phyloP scores from a whole-genome alignment of 2,888 invertebrate genomes.

The Leptinotarsa tumamoca region DNA sequence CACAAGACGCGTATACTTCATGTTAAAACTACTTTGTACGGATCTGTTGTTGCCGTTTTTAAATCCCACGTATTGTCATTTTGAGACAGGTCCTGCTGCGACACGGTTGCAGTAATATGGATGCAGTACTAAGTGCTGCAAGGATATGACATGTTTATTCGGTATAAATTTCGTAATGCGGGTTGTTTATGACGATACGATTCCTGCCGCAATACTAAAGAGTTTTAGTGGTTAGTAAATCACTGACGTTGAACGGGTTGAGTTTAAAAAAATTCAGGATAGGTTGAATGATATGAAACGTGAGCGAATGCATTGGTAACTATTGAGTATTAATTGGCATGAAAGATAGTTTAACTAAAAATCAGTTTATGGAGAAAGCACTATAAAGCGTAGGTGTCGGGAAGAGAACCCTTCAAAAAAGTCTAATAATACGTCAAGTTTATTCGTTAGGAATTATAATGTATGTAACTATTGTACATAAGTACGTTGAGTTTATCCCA shows the following conservation, averaged over 20 bases:
- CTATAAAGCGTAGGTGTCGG: too few relatives aligned
- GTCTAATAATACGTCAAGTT: too few relatives aligned
- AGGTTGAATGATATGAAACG: background rate
- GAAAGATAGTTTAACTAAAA: too few relatives aligned
- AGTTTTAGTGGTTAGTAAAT: constrained; percentile 15
- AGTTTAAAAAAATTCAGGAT: background rate
- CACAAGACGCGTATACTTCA: too few relatives aligned
- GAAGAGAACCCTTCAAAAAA: too few relatives aligned
- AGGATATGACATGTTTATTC: constrained; percentile 19
- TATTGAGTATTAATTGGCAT: too few relatives aligned
- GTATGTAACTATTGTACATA: too few relatives aligned
- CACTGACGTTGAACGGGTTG: constrained; percentile 3
- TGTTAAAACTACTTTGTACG: background rate
- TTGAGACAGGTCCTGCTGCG: constrained; percentile 15
- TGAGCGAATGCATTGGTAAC: too few relatives aligned
- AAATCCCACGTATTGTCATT: constrained; percentile 17
- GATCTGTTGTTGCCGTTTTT: background rate
- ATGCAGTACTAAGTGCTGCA: constrained; percentile 18
- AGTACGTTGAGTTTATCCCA: too few relatives aligned
- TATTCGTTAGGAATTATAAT: too few relatives aligned
- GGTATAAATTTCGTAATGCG: constrained; percentile 19
- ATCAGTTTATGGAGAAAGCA: too few relatives aligned
- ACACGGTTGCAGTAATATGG: constrained; percentile 19
- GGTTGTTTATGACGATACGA: constrained; percentile 10
- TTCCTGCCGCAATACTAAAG: constrained; percentile 18